A percentile compares a stretch with the other conserved stretches of the same genome.
phyloP scores from a whole-genome alignment of 2,888 invertebrate genomes.

The Napeogenes sylphis region DNA sequence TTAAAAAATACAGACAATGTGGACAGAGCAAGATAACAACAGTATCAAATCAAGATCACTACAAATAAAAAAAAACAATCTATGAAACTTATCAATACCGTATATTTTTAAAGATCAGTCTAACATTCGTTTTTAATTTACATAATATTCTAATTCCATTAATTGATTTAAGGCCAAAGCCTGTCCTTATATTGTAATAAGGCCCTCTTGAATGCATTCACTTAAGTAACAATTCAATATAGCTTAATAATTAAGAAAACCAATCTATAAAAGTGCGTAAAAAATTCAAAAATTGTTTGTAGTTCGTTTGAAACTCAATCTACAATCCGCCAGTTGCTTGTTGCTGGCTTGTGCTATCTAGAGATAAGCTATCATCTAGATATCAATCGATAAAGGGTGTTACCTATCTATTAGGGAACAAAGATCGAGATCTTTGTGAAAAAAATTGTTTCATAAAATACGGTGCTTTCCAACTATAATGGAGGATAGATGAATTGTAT shows the following conservation, averaged over 20 bases:
- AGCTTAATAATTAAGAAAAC: constrained; percentile 26
- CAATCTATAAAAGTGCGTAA: constrained; percentile 28
- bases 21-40: constrained; percentile 62
- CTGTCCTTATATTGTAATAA: constrained; percentile 33
- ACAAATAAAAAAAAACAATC: constrained; percentile 44
- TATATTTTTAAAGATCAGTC: constrained; percentile 75
- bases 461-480: too few species aligned
- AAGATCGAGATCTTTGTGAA: too few species aligned
- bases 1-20: constrained; percentile 52
- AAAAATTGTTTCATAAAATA: too few species aligned
- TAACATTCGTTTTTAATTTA: constrained; percentile 75
- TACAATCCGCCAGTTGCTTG: constrained; percentile 8
- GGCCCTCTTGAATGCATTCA: constrained; percentile 28
- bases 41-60: constrained; percentile 46
- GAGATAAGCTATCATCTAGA: neutral
- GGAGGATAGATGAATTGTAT: too few species aligned
- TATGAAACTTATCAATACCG: constrained; percentile 67
- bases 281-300: constrained; percentile 19
- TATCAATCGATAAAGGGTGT: too few species aligned
- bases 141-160: constrained; percentile 43
- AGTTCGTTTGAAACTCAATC: constrained; percentile 19
- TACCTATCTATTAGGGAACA: too few species aligned
- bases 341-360: constrained; percentile 10
- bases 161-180: constrained; percentile 59
- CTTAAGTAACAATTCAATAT: constrained; percentile 26